Base-by-base conservation (phyloP, 2,113 vertebrate genomes). In the Equus przewalskii region DNA sequence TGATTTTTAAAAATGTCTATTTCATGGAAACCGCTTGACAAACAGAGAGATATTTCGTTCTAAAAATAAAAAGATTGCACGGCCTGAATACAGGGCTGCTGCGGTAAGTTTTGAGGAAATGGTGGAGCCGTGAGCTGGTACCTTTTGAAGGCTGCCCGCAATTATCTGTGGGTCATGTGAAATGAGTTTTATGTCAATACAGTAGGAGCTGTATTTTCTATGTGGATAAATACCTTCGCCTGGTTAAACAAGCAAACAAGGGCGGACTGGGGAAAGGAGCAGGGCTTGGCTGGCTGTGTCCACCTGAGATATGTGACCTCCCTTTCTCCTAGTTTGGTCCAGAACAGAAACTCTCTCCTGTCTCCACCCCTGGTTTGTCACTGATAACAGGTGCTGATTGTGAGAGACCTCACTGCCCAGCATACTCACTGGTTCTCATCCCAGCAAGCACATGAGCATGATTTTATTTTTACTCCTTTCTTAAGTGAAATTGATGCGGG, bases 171-270 rank as follows among this genome's bases (percentile, higher is more conserved):
- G 73, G 94, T 92, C 89, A 62, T 30, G 64, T 54, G 58, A 75
- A 95, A 41, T 16, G 51, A 87, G n/a, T n/a, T 91, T 86, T 87
- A 46, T 73, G 86, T 89, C 84, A 83, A 73, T n/a, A 92, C 1
- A 62, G 4, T 16, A 65, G 90, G 92, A 90, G 28, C 60, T 49
- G 21, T 70, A 78, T 81, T 87, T 85, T 60, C 46, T 94, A 60
- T 79, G 49, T 44, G 58, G 41, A 69, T 82, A 70, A 79, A 67
- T 49, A 44, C 82, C 78, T 86, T 94, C 73, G 79, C 81, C 79
- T 51, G 58, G 87, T 86, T 95, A 94, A 78, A 51, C 90, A 69
- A 82, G 92, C 73, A 97, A 94, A 97, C 76, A 75, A 62, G 82
- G 14, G 51, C 80, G 44, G 70, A 89, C 44, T 5, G 33, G 69